Conservation (phyloP, 2,113 vertebrate genomes). For the Pholis gunnellus region DNA sequence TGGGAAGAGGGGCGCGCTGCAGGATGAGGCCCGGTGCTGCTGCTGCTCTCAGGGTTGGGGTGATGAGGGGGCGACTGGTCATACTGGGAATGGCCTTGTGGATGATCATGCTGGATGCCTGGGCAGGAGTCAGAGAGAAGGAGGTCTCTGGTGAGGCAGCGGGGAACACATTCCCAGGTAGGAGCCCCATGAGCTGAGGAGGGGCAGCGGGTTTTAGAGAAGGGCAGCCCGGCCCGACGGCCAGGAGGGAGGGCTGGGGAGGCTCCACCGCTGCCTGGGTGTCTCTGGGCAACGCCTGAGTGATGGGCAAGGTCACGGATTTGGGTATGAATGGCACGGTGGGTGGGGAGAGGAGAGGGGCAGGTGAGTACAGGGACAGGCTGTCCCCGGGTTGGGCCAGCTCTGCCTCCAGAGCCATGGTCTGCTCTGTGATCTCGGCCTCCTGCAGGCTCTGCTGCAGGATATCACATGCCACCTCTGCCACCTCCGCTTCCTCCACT, state of each 20-base stretch:
- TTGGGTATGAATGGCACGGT: constrained; percentile 75
- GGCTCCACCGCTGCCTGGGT: constrained; percentile 85
- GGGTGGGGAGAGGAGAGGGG: constrained; percentile 73
- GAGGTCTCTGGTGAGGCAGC: constrained; percentile 78
- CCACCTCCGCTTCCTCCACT: constrained; percentile 68
- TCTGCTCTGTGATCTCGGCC: constrained; percentile 87
- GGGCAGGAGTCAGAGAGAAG: constrained; percentile 81
- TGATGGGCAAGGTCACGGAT: constrained; percentile 71
- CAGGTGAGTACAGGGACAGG: constrained; percentile 77
- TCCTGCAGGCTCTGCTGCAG: constrained; percentile 87
- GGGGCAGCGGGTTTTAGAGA: constrained; percentile 83
- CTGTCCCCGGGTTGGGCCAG: constrained; percentile 73
- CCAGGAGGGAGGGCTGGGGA: constrained; percentile 85
- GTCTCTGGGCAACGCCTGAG: constrained; percentile 77
- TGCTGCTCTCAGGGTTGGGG: constrained; percentile 71
- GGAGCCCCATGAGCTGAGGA: constrained; percentile 84
- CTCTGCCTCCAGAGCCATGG: constrained; percentile 83
- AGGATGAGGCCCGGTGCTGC: constrained; percentile 72
- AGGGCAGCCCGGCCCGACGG: constrained; percentile 84
- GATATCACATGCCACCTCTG: constrained; percentile 82
- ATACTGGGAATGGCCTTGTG: constrained; percentile 79
- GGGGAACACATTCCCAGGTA: constrained; percentile 84
- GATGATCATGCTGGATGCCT: constrained; percentile 82
- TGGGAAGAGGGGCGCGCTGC: constrained; percentile 79
- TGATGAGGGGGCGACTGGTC: constrained; percentile 71